Evolutionary conservation across 2,888 invertebrate genomes (phyloP).

Genomic region (Eucriotettix oculatus): DNA sequence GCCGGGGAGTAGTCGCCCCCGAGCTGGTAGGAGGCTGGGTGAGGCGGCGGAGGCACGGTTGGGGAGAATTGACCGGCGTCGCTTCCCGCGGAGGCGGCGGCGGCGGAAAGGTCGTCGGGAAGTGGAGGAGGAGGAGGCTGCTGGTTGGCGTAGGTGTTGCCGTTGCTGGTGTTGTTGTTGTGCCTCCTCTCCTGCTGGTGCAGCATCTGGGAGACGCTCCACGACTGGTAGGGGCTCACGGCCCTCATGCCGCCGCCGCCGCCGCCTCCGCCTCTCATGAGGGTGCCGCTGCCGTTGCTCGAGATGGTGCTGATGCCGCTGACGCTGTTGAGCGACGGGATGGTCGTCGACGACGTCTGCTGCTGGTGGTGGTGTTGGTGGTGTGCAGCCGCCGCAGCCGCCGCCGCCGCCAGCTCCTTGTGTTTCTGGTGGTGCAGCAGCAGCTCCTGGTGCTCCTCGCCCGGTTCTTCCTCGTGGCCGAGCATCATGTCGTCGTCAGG

Average conservation of each 20-base stretch:
- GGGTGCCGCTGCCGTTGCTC: conserved; percentile 18
- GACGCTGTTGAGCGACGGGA: conserved; percentile 21
- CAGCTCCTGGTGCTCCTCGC: conserved; percentile 28
- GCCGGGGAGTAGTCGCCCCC: conserved; percentile 12
- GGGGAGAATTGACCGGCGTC: conserved; percentile 21
- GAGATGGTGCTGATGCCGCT: conserved; percentile 9
- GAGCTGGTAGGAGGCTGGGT: conserved; percentile 21
- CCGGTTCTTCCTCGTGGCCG: conserved; percentile 29
- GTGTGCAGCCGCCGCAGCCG: too few species aligned
- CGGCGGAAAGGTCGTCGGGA: conserved; percentile 15
- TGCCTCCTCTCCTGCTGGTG: conserved; percentile 38
- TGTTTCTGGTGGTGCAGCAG: conserved; percentile 23
- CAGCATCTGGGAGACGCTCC: conserved; percentile 40
- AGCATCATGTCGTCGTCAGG: conserved; percentile 30
- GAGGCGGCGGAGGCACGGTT: conserved; percentile 35
- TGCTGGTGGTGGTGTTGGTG: too few species aligned
- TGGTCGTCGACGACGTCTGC: conserved; percentile 15
- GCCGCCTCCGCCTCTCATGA: conserved; percentile 24
- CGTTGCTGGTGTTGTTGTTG: conserved; percentile 26
- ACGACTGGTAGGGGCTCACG: conserved; percentile 37
- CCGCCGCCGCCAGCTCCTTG: conserved; percentile 21
- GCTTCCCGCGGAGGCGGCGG: not conserved
- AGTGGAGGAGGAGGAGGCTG: too few species aligned
- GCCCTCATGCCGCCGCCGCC: too few species aligned
- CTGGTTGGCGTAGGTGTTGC: conserved; percentile 23